A percentile compares a stretch with the other conserved stretches of the same genome.
phyloP scores from a whole-genome alignment of 2,888 invertebrate species.

The Nomada hirtipes region DNA sequence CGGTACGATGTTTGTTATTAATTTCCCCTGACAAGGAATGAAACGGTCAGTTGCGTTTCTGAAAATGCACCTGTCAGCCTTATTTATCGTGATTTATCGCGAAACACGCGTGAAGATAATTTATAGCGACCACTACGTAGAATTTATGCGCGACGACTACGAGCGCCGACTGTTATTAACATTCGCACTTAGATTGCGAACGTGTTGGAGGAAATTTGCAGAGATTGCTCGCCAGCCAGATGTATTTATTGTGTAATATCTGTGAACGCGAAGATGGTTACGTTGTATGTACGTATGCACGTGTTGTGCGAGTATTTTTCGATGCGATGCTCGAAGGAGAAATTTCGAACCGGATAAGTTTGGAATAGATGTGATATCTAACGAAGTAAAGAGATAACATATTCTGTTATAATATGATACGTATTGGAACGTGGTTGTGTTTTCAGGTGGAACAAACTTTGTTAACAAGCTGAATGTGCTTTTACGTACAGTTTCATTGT shows the following conservation, averaged over 20 bases:
- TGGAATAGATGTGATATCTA: no score
- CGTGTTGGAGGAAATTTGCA: slow-evolving; percentile 7
- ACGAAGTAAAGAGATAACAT: no score
- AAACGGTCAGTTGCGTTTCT: slow-evolving; percentile 5
- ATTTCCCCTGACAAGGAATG: slow-evolving; percentile 25
- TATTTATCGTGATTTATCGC: slow-evolving; percentile 38
- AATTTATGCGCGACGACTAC: slow-evolving; percentile 13
- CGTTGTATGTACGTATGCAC: no score
- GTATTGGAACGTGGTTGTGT: no score
- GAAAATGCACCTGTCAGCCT: neutral
- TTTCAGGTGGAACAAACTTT: no score
- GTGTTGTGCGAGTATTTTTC: no score
- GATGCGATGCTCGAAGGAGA: no score
- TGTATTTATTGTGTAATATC: neutral
- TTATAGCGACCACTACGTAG: slow-evolving; percentile 6
- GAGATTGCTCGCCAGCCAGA: neutral
- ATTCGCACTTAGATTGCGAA: slow-evolving; percentile 21
- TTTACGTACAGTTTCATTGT: no score
- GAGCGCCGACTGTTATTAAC: slow-evolving; percentile 18
- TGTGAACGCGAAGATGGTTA: no score
- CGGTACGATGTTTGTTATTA: slow-evolving; percentile 27
- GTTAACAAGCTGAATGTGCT: no score
- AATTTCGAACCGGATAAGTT: no score
- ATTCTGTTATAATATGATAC: no score
- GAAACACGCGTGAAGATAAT: slow-evolving; percentile 24